Conservation (phyloP, 2,797 vertebrate species). For the Serranus cabrilla region DNA sequence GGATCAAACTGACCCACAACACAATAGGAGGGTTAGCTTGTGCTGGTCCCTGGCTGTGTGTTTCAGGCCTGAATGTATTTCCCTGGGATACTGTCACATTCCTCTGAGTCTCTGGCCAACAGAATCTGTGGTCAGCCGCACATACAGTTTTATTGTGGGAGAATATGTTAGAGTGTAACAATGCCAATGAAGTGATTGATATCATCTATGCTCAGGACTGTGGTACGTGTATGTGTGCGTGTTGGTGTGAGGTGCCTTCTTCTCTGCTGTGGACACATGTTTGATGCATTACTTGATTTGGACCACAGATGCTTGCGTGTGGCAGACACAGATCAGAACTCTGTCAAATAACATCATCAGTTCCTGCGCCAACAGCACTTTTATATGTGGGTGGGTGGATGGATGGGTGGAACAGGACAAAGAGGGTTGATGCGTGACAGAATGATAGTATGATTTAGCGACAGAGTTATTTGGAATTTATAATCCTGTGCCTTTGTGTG, state of each 20-base stretch:
- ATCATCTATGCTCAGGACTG: conserved; percentile 39
- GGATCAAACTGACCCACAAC: conserved; percentile 8
- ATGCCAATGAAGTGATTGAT: conserved; percentile 75
- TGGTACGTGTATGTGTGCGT: conserved; percentile 24
- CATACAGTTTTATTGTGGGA: conserved; percentile 75
- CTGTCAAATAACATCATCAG: conserved; percentile 74
- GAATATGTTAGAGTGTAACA: conserved; percentile 56
- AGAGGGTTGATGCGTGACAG: conserved; percentile 64
- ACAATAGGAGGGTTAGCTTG: conserved; percentile 23
- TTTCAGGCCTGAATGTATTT: conserved; percentile 51
- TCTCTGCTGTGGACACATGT: conserved; percentile 70
- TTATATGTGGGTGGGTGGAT: conserved; percentile 49
- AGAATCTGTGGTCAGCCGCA: conserved; percentile 70
- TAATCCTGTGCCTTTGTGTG: conserved; percentile 45
- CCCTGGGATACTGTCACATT: conserved; percentile 71
- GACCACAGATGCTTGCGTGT: conserved; percentile 72
- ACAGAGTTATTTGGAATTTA: conserved; percentile 67
- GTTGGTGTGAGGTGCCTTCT: conserved; percentile 39
- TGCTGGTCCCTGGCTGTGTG: conserved; percentile 25
- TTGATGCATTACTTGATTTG: conserved; percentile 78
- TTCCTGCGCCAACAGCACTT: conserved; percentile 54
- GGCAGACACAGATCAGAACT: conserved; percentile 73
- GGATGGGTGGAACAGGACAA: conserved; percentile 59
- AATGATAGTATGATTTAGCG: conserved; percentile 63
- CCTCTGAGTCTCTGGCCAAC: conserved; percentile 55